Evolutionary conservation across 1,140 invertebrate genomes (phyloP).

Genomic region (Pseudomyrmex sp.): DNA sequence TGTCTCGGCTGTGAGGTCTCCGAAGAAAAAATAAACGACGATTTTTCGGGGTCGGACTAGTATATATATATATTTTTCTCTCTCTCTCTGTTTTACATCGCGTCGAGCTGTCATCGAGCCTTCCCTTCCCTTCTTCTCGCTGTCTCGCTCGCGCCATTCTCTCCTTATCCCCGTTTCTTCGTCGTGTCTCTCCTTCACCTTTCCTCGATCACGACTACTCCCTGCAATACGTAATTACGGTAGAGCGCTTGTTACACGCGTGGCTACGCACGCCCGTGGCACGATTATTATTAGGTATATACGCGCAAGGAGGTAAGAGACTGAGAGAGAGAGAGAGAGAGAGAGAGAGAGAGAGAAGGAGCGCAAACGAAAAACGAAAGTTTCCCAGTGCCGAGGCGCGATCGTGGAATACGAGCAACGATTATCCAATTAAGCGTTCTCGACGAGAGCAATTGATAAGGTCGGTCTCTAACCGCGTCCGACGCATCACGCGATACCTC

Average conservation of each 20-base stretch:
- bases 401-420: conserved; percentile 55
- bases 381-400: conserved; percentile 20
- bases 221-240: conserved; percentile 65
- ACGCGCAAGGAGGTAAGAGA: conserved; percentile 4
- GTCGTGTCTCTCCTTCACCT: background rate
- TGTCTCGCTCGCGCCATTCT: background rate
- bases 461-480: conserved; percentile 25
- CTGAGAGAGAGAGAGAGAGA: background rate
- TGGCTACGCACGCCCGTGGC: conserved; percentile 29
- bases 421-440: conserved; percentile 73
- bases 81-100: background rate
- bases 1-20: conserved; percentile 11
- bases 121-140: too few relatives aligned
- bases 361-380: conserved; percentile 47
- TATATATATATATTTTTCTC: too few relatives aligned
- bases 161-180: background rate
- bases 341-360: background rate
- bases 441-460: conserved; percentile 67
- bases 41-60: too few relatives aligned
- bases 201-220: background rate
- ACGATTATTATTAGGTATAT: conserved; percentile 65
- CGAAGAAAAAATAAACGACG: too few relatives aligned
- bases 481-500: conserved; percentile 51
- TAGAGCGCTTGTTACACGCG: conserved; percentile 54
- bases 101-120: background rate